phyloP scores from a whole-genome alignment of 2,888 invertebrate species.

The Archips xylosteana region DNA sequence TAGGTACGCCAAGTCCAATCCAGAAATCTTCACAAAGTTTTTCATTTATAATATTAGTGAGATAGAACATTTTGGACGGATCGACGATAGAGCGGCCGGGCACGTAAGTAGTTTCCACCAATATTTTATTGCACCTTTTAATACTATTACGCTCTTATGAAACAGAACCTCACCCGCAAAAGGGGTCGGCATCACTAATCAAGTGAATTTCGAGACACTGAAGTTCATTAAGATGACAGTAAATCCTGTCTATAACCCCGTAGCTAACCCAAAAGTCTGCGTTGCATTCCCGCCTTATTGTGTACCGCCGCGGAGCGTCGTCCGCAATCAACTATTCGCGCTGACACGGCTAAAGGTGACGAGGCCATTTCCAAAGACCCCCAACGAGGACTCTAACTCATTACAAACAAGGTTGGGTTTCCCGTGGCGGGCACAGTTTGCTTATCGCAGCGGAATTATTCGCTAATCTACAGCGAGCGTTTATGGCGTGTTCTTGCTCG shows the following conservation, averaged over 20 bases:
- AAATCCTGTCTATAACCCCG: background rate
- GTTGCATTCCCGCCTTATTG: constrained; percentile 8
- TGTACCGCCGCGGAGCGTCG: background rate
- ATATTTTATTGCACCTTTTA: no score
- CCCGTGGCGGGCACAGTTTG: background rate
- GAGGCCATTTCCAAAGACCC: background rate
- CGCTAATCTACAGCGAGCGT: constrained; percentile 24
- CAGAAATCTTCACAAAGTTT: no score
- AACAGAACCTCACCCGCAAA: background rate
- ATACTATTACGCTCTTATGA: no score
- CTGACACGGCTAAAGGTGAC: constrained; percentile 22
- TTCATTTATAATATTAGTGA: no score
- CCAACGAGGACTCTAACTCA: background rate
- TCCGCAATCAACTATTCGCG: constrained; percentile 18
- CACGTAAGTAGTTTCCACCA: no score
- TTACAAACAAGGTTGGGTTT: background rate
- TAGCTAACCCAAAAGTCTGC: constrained; percentile 7
- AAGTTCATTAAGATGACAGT: background rate
- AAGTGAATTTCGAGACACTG: background rate
- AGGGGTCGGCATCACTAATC: background rate
- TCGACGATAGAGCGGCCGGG: no score
- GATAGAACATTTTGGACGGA: no score
- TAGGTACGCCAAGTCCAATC: no score
- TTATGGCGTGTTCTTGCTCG: constrained; percentile 23
- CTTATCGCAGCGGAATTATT: constrained; percentile 16